Evolutionary conservation across 2,888 invertebrate species (phyloP).

Genomic region (Zele albiditarsus): DNA sequence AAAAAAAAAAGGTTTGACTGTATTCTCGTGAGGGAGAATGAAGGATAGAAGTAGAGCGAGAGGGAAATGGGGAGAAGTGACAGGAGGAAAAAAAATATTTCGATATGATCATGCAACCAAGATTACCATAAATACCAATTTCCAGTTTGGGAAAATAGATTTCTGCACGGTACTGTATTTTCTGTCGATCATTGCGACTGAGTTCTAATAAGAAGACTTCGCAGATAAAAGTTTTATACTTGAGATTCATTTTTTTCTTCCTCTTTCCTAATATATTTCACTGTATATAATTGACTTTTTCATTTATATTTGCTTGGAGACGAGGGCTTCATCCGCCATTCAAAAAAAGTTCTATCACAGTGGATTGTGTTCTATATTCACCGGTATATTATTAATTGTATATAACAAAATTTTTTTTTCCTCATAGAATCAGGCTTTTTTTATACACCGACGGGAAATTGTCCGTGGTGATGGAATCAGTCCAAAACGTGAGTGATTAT

Average conservation of each 20-base stretch:
- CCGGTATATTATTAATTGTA: too few species aligned
- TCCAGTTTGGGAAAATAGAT: slow-evolving; percentile 1
- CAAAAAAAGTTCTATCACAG: too few species aligned
- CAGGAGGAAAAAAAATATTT: slow-evolving; percentile 1
- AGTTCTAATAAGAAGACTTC: slow-evolving; percentile 5
- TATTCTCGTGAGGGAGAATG: not conserved
- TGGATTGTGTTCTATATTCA: too few species aligned
- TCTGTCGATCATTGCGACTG: not conserved
- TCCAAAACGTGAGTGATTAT: too few species aligned
- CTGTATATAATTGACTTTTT: not conserved
- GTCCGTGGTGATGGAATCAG: too few species aligned
- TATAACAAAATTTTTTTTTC: too few species aligned
- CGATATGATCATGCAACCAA: slow-evolving; percentile 19
- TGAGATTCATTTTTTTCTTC: not conserved
- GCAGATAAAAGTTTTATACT: not conserved
- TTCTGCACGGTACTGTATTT: not conserved
- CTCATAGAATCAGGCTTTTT: too few species aligned
- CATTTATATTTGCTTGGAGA: too few species aligned
- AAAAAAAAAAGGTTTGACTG: not conserved
- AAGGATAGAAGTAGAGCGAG: too few species aligned
- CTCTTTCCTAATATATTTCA: not conserved
- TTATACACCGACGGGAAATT: too few species aligned
- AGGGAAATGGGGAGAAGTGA: not conserved
- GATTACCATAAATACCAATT: slow-evolving; percentile 31
- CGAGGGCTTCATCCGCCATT: too few species aligned